phyloP scores from a whole-genome alignment of 2,888 invertebrate species.

The Stratiomys singularior region DNA sequence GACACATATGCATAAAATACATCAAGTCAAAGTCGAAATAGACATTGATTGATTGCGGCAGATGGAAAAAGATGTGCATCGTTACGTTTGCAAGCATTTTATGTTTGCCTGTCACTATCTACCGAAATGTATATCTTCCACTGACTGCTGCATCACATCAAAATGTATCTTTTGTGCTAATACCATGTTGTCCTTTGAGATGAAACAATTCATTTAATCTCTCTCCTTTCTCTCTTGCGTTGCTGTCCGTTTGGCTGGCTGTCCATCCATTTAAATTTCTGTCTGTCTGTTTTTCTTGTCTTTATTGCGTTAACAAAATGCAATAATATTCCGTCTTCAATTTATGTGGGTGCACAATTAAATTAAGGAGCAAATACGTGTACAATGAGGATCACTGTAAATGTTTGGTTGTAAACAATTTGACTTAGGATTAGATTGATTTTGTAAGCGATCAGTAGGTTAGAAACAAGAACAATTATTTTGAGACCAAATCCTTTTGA shows the following conservation, averaged over 20 bases:
- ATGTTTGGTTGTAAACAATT: background rate
- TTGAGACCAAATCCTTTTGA: no score
- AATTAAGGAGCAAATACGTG: background rate
- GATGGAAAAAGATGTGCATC: conserved; percentile 44
- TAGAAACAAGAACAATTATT: no score
- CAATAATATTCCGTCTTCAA: background rate
- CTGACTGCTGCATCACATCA: background rate
- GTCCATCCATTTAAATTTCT: no score
- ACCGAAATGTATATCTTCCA: background rate
- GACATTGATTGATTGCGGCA: conserved; percentile 50
- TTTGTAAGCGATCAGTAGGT: no score
- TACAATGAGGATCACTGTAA: background rate
- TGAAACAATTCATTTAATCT: no score
- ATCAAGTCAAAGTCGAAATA: background rate
- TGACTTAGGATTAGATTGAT: background rate
- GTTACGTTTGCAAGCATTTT: background rate
- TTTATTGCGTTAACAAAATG: no score
- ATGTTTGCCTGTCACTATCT: background rate
- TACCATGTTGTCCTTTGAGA: background rate
- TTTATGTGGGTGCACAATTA: background rate
- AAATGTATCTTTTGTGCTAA: background rate
- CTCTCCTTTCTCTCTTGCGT: no score
- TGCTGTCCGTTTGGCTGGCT: no score
- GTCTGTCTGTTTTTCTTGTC: no score
- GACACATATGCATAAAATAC: no score